Conservation (phyloP, 2,888 invertebrate genomes). For the Scotopteryx bipunctaria region DNA sequence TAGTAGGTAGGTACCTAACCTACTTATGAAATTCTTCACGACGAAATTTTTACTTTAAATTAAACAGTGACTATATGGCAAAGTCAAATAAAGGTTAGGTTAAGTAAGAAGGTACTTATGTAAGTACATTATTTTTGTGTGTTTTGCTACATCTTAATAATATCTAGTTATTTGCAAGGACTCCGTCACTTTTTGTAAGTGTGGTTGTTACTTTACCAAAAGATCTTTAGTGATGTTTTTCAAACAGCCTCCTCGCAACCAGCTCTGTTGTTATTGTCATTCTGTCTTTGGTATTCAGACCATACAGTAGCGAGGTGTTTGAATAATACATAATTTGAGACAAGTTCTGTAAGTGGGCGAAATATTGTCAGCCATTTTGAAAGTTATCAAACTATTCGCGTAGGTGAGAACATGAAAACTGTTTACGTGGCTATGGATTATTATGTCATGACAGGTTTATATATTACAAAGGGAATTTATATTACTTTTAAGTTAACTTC, state of each 20-base stretch:
- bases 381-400: slow-evolving; percentile 63
- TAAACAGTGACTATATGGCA: too few species aligned
- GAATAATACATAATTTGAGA: slow-evolving; percentile 47
- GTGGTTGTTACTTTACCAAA: too few species aligned
- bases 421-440: slow-evolving; percentile 42
- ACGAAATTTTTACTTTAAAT: too few species aligned
- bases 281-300: slow-evolving; percentile 31
- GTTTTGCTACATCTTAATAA: too few species aligned
- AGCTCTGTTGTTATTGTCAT: not conserved
- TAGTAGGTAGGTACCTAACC: too few species aligned
- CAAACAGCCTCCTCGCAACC: too few species aligned
- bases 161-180: too few species aligned
- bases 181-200: too few species aligned
- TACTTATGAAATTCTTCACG: too few species aligned
- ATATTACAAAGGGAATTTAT: not conserved
- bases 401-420: slow-evolving; percentile 69
- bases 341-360: slow-evolving; percentile 67
- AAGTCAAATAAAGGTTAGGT: too few species aligned
- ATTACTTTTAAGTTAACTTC: not conserved
- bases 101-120: too few species aligned
- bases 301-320: slow-evolving; percentile 43
- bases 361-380: slow-evolving; percentile 67
- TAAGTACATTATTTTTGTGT: too few species aligned
- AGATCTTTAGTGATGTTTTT: not conserved
- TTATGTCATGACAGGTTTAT: slow-evolving; percentile 12